Base-by-base conservation (phyloP, 2,113 vertebrate genomes). In the Sander vitreus region DNA sequence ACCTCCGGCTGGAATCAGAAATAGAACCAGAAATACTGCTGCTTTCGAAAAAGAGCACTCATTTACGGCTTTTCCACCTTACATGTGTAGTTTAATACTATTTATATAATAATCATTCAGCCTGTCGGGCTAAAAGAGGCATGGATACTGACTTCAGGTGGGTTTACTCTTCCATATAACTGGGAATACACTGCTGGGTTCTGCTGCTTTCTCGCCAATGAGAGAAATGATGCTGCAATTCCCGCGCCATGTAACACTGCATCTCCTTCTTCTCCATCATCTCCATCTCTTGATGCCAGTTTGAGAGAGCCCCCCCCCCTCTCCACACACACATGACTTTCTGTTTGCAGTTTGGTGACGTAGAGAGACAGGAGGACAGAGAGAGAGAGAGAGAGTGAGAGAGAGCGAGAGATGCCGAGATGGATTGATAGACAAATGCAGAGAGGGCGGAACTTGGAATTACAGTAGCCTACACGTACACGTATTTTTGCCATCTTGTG, bases 341-440 rank as follows among this genome's bases (percentile, higher is more conserved):
- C 73, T 89, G 81, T 92, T 91, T 92, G 91, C 93, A 91, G 93
- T 94, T 92, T 85, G 83, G 94, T 85, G 95, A 95, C 91, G 93
- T 92, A 93, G 85, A 85, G 81, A 91, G 83, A 79, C 47, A 79
- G 76, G 76, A 80, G 72, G 85, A 88, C 51, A 80, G 86, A 80
- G 77, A 78, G 76, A 85, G 66, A 33, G 83, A 27, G 73, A 43
- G 89, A 47, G 80, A 33, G 76, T 67, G 53, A 72, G 59, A 60
- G 76, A 51, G 79, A 33, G 78, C 78, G 89, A 78, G 91, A 88
- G 77, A 91, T 90, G 83, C 85, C 81, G 76, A 92, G 91, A 94
- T 94, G 91, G 93, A 95, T 92, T 93, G 91, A 92, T 92, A 77
- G 87, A 93, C 93, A 95, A 89, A 94, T 89, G 89, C 91, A 90